phyloP scores from a whole-genome alignment of 2,888 invertebrate genomes.

The Schizotus pectinicornis region DNA sequence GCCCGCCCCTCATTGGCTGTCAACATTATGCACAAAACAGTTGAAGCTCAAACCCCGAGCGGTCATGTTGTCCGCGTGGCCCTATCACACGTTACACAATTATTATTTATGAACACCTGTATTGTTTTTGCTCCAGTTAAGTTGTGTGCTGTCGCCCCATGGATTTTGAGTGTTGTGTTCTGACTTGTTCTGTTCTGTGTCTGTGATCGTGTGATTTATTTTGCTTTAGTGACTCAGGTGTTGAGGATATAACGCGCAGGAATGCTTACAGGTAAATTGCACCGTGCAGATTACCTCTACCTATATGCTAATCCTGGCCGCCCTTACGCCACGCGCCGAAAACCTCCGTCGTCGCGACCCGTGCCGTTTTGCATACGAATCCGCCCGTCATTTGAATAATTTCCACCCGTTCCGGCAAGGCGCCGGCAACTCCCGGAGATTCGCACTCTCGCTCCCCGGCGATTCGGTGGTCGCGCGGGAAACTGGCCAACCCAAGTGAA shows the following conservation, averaged over 20 bases:
- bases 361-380: slow-evolving; percentile 17
- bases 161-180: slow-evolving; percentile 47
- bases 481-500: no score
- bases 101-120: slow-evolving; percentile 47
- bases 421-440: background rate
- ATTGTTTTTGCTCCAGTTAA: slow-evolving; percentile 32
- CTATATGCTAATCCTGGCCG: slow-evolving; percentile 2
- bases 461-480: no score
- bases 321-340: background rate
- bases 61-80: slow-evolving; percentile 58
- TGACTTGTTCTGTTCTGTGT: slow-evolving; percentile 42
- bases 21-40: slow-evolving; percentile 59
- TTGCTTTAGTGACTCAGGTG: slow-evolving; percentile 50
- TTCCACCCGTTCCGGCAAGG: background rate
- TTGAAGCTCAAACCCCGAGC: slow-evolving; percentile 58
- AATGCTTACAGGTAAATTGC: slow-evolving; percentile 52
- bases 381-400: background rate
- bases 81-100: slow-evolving; percentile 51
- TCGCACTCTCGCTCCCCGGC: no score
- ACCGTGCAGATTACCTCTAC: background rate
- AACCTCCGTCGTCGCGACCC: background rate
- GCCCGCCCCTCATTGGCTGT: slow-evolving; percentile 60
- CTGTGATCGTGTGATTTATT: slow-evolving; percentile 42
- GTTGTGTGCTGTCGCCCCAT: slow-evolving; percentile 29
- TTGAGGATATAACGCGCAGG: slow-evolving; percentile 50